Evolutionary conservation across 2,113 vertebrate species (phyloP).

Genomic region (Columbina picui): DNA sequence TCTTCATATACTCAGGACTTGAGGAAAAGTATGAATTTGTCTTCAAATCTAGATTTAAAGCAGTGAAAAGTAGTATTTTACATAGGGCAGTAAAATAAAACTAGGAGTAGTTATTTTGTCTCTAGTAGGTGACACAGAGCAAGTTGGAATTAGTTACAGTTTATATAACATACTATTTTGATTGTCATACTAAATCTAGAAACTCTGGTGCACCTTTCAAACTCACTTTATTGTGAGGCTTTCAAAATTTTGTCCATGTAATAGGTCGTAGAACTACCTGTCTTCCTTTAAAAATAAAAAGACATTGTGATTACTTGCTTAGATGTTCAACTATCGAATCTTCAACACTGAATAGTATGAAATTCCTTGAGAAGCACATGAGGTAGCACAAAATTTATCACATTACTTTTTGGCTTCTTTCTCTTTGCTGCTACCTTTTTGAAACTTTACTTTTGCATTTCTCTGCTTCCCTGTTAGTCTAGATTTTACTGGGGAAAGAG

Average conservation of each 20-base stretch:
- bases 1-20: background rate
- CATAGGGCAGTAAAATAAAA: background rate
- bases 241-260: background rate
- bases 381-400: background rate
- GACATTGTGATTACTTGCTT: background rate
- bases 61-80: background rate
- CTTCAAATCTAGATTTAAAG: background rate
- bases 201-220: background rate
- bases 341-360: background rate
- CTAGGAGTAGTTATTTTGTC: background rate
- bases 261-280: background rate
- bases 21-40: background rate
- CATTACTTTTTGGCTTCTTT: background rate
- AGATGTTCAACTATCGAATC: background rate
- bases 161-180: background rate
- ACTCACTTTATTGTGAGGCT: background rate
- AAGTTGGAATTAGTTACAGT: background rate
- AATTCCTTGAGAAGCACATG: background rate
- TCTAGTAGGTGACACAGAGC: background rate
- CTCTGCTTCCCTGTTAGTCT: background rate
- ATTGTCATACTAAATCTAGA: background rate
- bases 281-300: background rate
- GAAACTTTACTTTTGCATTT: background rate
- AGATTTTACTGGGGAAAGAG: background rate
- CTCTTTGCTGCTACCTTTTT: background rate